Conservation (phyloP, 2,113 vertebrate species). For the Gulo gulo region DNA sequence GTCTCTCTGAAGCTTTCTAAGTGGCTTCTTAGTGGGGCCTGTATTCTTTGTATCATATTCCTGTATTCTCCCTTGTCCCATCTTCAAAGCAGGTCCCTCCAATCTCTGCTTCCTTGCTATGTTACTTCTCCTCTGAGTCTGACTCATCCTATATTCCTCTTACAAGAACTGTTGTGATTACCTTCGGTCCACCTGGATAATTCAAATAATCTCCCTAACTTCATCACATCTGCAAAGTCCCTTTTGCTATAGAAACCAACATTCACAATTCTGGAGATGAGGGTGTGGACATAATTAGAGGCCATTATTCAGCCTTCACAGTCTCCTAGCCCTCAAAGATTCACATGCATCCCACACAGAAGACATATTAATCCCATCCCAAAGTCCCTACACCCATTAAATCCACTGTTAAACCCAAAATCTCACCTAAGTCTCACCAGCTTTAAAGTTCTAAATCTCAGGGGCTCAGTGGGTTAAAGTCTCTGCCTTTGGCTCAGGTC, state of each 20-base stretch:
- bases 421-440: neutral
- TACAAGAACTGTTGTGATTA: neutral
- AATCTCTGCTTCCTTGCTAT: neutral
- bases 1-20: neutral
- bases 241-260: neutral
- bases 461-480: no score
- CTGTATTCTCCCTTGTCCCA: neutral
- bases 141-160: neutral
- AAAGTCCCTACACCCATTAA: neutral
- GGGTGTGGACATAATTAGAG: neutral
- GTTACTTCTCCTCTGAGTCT: neutral
- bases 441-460: neutral
- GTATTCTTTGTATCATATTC: neutral
- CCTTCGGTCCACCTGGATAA: neutral
- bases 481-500: no score
- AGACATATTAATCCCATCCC: neutral
- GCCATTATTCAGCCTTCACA: neutral
- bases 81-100: neutral
- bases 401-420: neutral
- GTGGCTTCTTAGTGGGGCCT: neutral
- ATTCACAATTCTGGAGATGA: neutral
- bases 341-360: neutral
- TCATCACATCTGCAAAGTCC: neutral
- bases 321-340: neutral
- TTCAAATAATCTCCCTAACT: neutral